Evolutionary conservation across 2,888 invertebrate species (phyloP).

Genomic region (Cheilosia variabilis): DNA sequence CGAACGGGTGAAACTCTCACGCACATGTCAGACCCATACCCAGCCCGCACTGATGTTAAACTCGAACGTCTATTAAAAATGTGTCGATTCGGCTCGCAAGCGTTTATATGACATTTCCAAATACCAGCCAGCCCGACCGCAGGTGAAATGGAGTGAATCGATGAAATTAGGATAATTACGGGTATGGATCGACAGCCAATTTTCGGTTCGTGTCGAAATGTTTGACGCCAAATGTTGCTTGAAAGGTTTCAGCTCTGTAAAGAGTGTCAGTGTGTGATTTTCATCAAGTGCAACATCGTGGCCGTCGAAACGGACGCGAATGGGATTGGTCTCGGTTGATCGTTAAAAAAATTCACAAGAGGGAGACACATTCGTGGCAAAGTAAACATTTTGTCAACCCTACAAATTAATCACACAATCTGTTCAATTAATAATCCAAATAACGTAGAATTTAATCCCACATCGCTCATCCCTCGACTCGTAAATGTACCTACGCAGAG

Average conservation of each 20-base stretch:
- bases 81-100: conserved; percentile 49
- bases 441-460: conserved; percentile 7
- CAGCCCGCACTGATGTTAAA: conserved; percentile 23
- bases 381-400: conserved; percentile 50
- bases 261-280: background rate
- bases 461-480: conserved; percentile 23
- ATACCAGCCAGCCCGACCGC: conserved; percentile 25
- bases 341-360: conserved; percentile 16
- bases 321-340: conserved; percentile 29
- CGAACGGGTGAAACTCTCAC: conserved; percentile 69
- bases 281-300: background rate
- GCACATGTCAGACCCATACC: conserved; percentile 27
- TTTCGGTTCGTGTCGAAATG: conserved; percentile 44
- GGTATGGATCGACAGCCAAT: conserved; percentile 23
- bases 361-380: background rate
- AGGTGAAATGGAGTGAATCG: conserved; percentile 55
- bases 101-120: conserved; percentile 41
- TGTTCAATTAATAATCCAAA: conserved; percentile 61
- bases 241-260: conserved; percentile 15
- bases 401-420: conserved; percentile 60
- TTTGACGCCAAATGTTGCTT: conserved; percentile 45
- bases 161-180: conserved; percentile 61
- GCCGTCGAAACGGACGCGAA: background rate
- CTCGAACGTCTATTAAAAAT: conserved; percentile 14
- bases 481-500: conserved; percentile 24